phyloP scores from a whole-genome alignment of 1,140 invertebrate genomes.

The Drosophila aff. region DNA sequence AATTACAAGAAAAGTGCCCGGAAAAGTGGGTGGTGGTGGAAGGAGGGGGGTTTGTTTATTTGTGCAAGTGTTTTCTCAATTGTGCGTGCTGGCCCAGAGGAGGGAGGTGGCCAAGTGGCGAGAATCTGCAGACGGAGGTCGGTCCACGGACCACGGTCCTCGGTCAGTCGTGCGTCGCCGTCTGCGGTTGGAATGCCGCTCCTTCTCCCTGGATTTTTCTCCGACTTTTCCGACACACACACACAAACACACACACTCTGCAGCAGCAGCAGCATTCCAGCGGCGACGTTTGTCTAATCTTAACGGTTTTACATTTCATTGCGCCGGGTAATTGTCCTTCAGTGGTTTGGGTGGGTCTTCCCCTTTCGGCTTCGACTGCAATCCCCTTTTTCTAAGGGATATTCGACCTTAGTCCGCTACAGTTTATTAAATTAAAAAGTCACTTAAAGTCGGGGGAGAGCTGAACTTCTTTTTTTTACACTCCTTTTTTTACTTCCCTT shows the following conservation, averaged over 20 bases:
- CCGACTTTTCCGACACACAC: slow-evolving; percentile 2
- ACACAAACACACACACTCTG: background rate
- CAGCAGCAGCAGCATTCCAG: slow-evolving; percentile 23
- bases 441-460: slow-evolving; percentile 34
- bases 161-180: slow-evolving; percentile 62
- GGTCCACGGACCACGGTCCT: slow-evolving; percentile 20
- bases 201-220: slow-evolving; percentile 18
- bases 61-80: slow-evolving; percentile 83
- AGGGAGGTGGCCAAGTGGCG: background rate
- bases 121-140: slow-evolving; percentile 11
- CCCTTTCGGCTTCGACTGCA: background rate
- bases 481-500: background rate
- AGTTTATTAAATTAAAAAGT: slow-evolving; percentile 72
- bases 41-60: slow-evolving; percentile 65
- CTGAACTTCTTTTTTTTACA: background rate
- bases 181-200: slow-evolving; percentile 67
- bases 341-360: background rate
- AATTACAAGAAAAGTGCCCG: slow-evolving; percentile 80
- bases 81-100: slow-evolving; percentile 61
- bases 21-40: slow-evolving; percentile 34
- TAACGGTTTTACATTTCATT: slow-evolving; percentile 84
- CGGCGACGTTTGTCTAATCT: slow-evolving; percentile 75
- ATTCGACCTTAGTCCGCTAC: slow-evolving; percentile 32
- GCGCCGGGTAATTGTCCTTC: slow-evolving; percentile 64
- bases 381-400: slow-evolving; percentile 5